These are phyloP conservation scores for Ochropleura leucogaster DNA, from an alignment of 2,888 invertebrate genomes.

Conservation along the genomic window DNA sequence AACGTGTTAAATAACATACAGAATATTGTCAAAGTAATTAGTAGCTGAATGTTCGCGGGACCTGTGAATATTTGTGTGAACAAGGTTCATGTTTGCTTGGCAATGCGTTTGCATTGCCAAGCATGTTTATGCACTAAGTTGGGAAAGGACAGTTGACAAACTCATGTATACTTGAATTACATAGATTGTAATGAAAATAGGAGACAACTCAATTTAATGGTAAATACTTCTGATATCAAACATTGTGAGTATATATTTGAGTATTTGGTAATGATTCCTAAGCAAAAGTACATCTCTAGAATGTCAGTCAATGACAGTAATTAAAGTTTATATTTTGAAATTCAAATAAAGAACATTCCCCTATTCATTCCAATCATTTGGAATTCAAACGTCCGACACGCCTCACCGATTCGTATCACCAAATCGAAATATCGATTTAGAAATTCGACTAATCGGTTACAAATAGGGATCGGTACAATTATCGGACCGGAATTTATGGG, in stretches of 20 bases:
- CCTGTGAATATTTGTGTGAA: constrained; percentile 4
- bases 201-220: neutral
- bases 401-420: constrained; percentile 57
- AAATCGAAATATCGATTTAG: constrained; percentile 68
- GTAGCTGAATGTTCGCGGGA: neutral
- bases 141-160: neutral
- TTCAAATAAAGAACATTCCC: constrained; percentile 45
- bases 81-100: constrained; percentile 10
- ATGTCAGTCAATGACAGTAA: constrained; percentile 6
- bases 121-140: constrained; percentile 11
- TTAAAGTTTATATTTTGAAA: constrained; percentile 16
- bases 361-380: constrained; percentile 37
- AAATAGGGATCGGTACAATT: constrained; percentile 67
- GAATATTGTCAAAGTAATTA: constrained; percentile 1
- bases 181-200: neutral
- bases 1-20: constrained; percentile 16
- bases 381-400: constrained; percentile 51
- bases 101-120: no score
- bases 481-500: constrained; percentile 78
- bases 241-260: neutral
- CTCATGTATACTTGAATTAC: neutral
- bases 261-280: neutral
- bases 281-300: constrained; percentile 15
- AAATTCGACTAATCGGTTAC: constrained; percentile 70
- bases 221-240: neutral